Conservation (phyloP, 2,888 invertebrate species). For the Eubasilissa splendida region DNA sequence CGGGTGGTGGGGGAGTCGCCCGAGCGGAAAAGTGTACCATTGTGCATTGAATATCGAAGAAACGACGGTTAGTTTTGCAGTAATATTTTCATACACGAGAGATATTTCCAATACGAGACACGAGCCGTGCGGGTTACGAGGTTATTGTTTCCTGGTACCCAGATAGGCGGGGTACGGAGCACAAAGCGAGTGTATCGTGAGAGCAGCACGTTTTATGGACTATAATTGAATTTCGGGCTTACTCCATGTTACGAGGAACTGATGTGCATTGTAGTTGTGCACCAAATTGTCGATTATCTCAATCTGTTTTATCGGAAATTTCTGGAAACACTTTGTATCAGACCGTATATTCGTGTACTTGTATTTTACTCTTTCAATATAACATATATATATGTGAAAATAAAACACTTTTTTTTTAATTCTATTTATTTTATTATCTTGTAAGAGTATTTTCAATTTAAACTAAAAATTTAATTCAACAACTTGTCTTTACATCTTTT, state of each 20-base stretch:
- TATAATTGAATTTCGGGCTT: slow-evolving; percentile 10
- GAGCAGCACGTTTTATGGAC: neutral
- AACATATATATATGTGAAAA: no score
- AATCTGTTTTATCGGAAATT: no score
- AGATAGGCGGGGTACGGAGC: neutral
- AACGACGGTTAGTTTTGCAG: slow-evolving; percentile 37
- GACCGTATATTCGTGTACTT: no score
- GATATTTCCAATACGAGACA: slow-evolving; percentile 24
- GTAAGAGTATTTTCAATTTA: no score
- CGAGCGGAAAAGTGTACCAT: slow-evolving; percentile 47
- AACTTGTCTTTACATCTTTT: no score
- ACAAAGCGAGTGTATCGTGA: neutral
- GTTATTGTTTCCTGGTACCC: slow-evolving; percentile 8
- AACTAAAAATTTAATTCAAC: no score
- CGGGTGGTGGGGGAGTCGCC: slow-evolving; percentile 14
- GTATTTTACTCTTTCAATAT: no score
- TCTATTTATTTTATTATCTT: no score
- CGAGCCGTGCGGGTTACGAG: neutral
- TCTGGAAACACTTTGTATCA: no score
- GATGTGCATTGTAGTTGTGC: neutral
- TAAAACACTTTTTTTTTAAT: no score
- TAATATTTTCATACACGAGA: slow-evolving; percentile 29
- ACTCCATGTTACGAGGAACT: neutral
- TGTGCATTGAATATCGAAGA: slow-evolving; percentile 44
- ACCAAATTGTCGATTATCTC: neutral